A percentile compares a stretch with the other conserved stretches of the same genome.
Evolutionary conservation across 2,797 vertebrate species (phyloP).

Genomic region (Sebastes iracundus): DNA sequence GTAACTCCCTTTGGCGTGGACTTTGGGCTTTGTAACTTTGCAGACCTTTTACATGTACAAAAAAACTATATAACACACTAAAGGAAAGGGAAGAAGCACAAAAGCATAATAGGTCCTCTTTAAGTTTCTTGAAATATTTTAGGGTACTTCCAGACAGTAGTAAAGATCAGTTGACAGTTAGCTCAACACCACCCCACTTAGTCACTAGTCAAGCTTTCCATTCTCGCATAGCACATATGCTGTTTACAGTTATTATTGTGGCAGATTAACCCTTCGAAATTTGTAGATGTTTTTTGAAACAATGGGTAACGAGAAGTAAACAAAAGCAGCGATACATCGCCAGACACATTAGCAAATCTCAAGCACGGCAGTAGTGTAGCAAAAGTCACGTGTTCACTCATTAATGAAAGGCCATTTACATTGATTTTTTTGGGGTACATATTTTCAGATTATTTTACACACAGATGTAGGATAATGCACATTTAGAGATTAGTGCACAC

Average conservation of each 20-base stretch:
- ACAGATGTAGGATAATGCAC: not conserved
- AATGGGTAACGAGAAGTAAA: not conserved
- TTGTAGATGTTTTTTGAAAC: not conserved
- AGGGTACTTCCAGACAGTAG: not conserved
- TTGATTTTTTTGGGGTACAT: accelerated
- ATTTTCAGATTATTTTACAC: not conserved
- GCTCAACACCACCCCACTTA: not conserved
- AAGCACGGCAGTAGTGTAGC: not conserved
- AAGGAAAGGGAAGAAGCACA: no score
- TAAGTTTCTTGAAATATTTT: not conserved
- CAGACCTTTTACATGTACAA: no score
- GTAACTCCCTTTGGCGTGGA: no score
- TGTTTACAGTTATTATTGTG: not conserved
- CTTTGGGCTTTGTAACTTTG: no score
- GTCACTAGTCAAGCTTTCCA: not conserved
- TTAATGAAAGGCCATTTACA: not conserved
- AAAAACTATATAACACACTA: no score
- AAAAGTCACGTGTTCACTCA: not conserved
- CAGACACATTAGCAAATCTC: not conserved
- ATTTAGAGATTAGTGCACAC: not conserved
- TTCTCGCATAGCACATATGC: not conserved
- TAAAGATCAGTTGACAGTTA: not conserved
- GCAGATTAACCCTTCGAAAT: not conserved
- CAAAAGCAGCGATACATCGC: not conserved
- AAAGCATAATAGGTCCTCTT: not conserved